These are phyloP conservation scores for Platycercus adscitus DNA, from an alignment of 2,113 vertebrate species.

Conservation along the genomic window DNA sequence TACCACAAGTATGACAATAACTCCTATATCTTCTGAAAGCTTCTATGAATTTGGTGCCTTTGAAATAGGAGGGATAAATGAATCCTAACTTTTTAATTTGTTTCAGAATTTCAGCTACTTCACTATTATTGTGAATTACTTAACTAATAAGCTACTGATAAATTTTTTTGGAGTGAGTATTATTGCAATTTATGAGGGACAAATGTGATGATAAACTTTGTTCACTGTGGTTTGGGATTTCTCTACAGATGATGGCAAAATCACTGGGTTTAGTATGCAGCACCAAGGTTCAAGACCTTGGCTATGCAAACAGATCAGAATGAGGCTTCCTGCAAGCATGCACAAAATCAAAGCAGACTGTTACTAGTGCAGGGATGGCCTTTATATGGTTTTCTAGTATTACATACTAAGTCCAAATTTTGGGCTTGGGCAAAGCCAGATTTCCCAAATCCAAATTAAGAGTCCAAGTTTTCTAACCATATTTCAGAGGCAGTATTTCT, in stretches of 20 bases:
- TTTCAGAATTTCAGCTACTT: background rate
- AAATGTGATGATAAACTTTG: background rate
- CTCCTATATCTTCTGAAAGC: background rate
- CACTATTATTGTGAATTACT: background rate
- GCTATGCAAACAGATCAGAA: background rate
- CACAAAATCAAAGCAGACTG: background rate
- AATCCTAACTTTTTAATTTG: background rate
- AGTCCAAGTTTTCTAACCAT: background rate
- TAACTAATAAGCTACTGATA: background rate
- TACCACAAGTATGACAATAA: background rate
- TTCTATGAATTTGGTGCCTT: background rate
- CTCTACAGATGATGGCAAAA: background rate
- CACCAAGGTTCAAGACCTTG: accelerated
- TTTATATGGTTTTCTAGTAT: background rate
- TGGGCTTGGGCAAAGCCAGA: background rate
- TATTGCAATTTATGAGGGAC: background rate
- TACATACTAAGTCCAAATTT: background rate
- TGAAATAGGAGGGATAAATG: background rate
- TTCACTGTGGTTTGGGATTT: background rate
- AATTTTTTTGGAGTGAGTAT: background rate
- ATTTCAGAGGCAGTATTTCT: background rate
- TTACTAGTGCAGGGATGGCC: background rate
- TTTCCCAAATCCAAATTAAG: background rate
- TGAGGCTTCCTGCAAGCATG: background rate
- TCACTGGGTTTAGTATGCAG: background rate